Base-by-base conservation (phyloP, 2,113 vertebrate species). In the Tinamus guttatus region DNA sequence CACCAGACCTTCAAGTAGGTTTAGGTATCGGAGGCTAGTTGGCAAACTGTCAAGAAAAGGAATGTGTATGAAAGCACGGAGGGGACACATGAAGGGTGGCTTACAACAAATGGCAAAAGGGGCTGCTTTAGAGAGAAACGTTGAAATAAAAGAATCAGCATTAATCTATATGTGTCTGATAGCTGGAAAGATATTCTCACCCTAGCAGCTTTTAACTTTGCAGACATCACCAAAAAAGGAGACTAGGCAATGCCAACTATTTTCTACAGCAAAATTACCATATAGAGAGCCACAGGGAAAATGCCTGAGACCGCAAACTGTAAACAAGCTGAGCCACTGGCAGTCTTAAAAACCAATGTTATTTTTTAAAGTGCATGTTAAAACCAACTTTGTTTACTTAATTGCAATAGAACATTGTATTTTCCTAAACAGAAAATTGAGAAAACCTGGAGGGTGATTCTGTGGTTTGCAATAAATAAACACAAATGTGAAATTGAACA, bases 401-500 rank as follows among this genome's bases (percentile, higher is more conserved):
- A 88, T 86, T 91, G 89, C 87, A 94, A 27, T 17, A 81, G 81
- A 89, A 90, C 92, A 81, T 93, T 95, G 85, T 95, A 82, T 93
- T 96, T 96, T 92, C 54, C 91, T 95, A 83, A 58, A 73, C 73
- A 95, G 93, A 92, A 93, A 94, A 96, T 87, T 94, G 81, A 90
- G 85, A 82, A 94, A 95, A 95, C 93, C 95, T 92, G 79, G 73
- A 89, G 94, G 91, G 74, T 25, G 70, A 89, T 65, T 52, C 36
- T 63, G 94, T 56, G 85, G 94, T 89, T 94, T 94, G 78, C 85
- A 87, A 38, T 78, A 88, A 92, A 88, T 21, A 93, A 90, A 94
- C 82, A 84, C 51, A 62, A 94, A 85, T 54, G 91, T 93, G 96
- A 93, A 96, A 91, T 60, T 1, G 27, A 95, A 82, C 58, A 2